Evolutionary conservation across 1,140 invertebrate genomes (phyloP), one percentile per base, ranked within the genome.

Genomic region (Drosophila navojoa): DNA sequence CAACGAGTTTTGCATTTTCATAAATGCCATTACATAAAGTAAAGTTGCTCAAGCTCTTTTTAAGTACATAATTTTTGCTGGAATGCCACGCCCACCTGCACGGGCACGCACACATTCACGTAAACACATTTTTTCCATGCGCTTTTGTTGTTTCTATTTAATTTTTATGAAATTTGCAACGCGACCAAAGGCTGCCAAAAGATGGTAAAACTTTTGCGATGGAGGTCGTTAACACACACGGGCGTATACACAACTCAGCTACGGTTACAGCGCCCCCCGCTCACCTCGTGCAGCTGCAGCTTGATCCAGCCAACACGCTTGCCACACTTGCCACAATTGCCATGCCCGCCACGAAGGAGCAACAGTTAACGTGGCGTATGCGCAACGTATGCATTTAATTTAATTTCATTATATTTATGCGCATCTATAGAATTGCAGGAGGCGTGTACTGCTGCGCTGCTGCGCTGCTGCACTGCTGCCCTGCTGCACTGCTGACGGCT

Each of bases 391-490:
- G 82, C 82, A 87, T 87, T 87, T 89, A 87, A 89, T 87, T 87
- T 87, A 87, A 87, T 87, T 87, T 87, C 82, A 87, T 87, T 87
- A 87, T 87, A 89, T 87, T 87, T 87, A 87, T 87, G 79, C 82
- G 79, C 82, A 89, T 79, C 81, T 87, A 86, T 82, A 82, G 75
- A 82, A 79, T 38, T 76, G 71, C 60, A 47, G 63, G 59, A 19
- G 42, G n/a, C 42, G 42, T 45, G 42, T 5, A 50, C 58, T 42
- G 22, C 35, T 5, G 19, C 7, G 10, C 11, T 16, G 16, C 9
- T 19, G 19, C 2, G 13, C 5, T 5, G 27, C 4, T 29, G 4
- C 4, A 1, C 32, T 5, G 32, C 45, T 40, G 19, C n/a, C n/a
- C 5, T 5, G 27, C 4, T 29, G 4, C 4, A 1, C 32, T 5